Base-by-base conservation (phyloP, 2,113 vertebrate species). In the Passer domesticus region DNA sequence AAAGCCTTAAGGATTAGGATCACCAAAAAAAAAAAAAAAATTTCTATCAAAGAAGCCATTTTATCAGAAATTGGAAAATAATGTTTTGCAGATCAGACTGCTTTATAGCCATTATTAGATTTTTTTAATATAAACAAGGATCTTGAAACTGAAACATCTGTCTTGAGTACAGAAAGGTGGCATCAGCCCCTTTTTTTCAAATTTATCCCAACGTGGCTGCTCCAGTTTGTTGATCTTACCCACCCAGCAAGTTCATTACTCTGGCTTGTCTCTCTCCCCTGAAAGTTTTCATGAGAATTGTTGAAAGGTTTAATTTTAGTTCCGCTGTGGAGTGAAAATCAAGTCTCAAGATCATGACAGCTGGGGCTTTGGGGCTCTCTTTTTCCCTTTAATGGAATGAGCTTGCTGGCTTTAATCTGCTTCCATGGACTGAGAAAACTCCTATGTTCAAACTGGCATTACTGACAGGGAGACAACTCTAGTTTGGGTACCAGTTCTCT, bases 251-350 rank as follows among this genome's bases (percentile, higher is more conserved):
- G 83, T 55, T 73, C 73, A 35, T 46, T 77, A 30, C 43, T 78
- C 60, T 63, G 50, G 13, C 33, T 94, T 50, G 19, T 83, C 49
- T 91, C n/a, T 59, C 28, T n/a, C 59, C 80, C 63, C 52, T 90
- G 56, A 74, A 90, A 67, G 55, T 80, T 94, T 94, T 64, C 67
- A 63, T 21, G 56, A 83, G 47, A 74, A 72, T 8, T 67, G 39
- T 83, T 88, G 68, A 92, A 92, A 92, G 35, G 35, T 76, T 94
- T 93, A 30, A 3, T n/a, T 92, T 97, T 83, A 74, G 13, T 78
- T 95, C 24, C 14, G 47, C 68, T 31, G 50, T 67, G 72, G 68
- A 86, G 83, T 66, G 75, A 93, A 92, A 96, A 93, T 86, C 72
- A 64, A 91, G 56, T 43, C 37, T 95, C 72, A 90, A 49, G 84